A percentile compares a stretch with the other conserved stretches of the same genome.
These are phyloP conservation scores for Pseudobourletiella spinata DNA, from an alignment of 1,140 invertebrate species.

Conservation along the genomic window DNA sequence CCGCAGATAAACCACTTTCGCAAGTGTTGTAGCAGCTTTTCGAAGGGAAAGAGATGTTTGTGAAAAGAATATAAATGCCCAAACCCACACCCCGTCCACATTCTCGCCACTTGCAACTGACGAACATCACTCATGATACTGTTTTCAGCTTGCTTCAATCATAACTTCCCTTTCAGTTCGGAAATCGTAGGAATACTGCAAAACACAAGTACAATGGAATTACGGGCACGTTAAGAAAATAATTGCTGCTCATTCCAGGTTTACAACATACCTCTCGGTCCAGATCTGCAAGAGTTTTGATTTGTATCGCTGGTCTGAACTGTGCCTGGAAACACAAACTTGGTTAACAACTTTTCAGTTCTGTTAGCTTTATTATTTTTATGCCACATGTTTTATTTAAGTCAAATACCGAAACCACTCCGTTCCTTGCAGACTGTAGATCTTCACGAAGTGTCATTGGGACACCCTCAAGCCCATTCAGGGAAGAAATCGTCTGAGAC, in stretches of 20 bases:
- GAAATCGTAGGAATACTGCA: constrained; percentile 31
- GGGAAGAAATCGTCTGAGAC: constrained; percentile 20
- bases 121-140: too few species aligned
- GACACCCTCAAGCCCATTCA: constrained; percentile 25
- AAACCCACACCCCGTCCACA: too few species aligned
- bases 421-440: constrained; percentile 2
- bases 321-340: neutral
- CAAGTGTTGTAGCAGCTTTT: too few species aligned
- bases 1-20: too few species aligned
- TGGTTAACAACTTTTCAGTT: neutral
- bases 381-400: neutral
- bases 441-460: constrained; percentile 29
- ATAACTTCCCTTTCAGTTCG: constrained; percentile 26
- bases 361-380: too few species aligned
- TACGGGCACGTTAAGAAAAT: neutral
- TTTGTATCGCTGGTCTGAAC: neutral
- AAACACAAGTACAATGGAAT: neutral
- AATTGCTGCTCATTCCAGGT: neutral
- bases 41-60: too few species aligned
- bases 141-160: too few species aligned
- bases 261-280: constrained; percentile 20
- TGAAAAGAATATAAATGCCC: too few species aligned
- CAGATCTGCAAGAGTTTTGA: constrained; percentile 25
- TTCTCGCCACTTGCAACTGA: too few species aligned
- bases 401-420: neutral